phyloP scores from a whole-genome alignment of 2,888 invertebrate genomes.

The Pristionchus mayeri region DNA sequence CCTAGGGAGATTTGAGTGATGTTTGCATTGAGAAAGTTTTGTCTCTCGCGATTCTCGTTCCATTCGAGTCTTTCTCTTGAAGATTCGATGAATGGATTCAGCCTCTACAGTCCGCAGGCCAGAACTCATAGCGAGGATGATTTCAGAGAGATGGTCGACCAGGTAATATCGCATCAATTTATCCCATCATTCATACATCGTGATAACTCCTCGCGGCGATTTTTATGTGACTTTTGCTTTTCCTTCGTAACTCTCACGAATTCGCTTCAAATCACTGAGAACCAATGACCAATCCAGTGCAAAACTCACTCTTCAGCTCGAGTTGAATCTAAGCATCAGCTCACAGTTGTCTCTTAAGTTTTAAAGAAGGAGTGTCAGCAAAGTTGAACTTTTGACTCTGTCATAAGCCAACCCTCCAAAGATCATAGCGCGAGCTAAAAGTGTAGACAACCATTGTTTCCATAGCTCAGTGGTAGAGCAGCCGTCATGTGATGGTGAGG shows the following conservation, averaged over 20 bases:
- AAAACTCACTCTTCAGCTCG: neutral
- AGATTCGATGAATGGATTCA: conserved; percentile 8
- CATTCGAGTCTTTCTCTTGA: neutral
- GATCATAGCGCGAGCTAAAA: neutral
- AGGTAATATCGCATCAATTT: too few species aligned
- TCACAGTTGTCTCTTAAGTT: neutral
- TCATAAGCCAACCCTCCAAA: too few species aligned
- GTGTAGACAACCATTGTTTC: neutral
- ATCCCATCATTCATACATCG: too few species aligned
- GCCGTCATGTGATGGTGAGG: too few species aligned
- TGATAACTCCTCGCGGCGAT: too few species aligned
- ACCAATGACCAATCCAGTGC: neutral
- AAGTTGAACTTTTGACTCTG: too few species aligned
- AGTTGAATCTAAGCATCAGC: neutral
- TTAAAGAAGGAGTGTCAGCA: too few species aligned
- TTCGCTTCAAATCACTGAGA: neutral
- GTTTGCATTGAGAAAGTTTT: neutral
- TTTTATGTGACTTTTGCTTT: too few species aligned
- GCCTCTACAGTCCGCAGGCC: conserved; percentile 20
- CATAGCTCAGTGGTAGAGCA: too few species aligned
- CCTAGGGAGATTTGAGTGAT: neutral
- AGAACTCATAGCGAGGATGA: conserved; percentile 52
- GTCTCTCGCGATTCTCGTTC: neutral
- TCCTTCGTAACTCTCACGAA: neutral
- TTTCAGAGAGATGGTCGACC: conserved; percentile 54